Evolutionary conservation across 2,113 vertebrate species (phyloP).

Genomic region (Trogon melanurus): DNA sequence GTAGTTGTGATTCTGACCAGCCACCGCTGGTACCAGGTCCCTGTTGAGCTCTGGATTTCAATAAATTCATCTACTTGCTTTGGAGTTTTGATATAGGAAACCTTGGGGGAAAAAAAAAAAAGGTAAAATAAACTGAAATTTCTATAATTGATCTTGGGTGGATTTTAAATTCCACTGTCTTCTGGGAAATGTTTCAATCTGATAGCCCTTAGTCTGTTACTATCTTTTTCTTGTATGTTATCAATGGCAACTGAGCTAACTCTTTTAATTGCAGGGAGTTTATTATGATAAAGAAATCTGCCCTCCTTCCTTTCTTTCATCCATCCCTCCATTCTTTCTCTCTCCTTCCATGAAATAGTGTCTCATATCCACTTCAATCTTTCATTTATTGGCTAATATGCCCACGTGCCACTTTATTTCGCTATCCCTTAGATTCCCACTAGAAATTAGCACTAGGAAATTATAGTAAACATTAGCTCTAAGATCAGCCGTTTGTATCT

Average conservation of each 20-base stretch:
- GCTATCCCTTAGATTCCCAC: background rate
- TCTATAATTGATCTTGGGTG: background rate
- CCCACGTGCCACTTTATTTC: background rate
- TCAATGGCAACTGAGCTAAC: background rate
- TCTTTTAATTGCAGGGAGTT: background rate
- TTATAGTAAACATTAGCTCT: background rate
- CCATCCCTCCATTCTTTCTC: background rate
- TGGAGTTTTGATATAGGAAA: constrained; percentile 93
- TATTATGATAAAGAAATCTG: background rate
- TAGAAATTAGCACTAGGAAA: background rate
- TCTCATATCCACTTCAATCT: background rate
- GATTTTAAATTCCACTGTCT: background rate
- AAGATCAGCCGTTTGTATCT: background rate
- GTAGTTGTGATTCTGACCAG: constrained; percentile 85
- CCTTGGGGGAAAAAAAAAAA: constrained; percentile 68
- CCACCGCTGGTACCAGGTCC: constrained; percentile 91
- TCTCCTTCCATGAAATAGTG: background rate
- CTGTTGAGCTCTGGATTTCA: constrained; percentile 93
- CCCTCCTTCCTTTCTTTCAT: background rate
- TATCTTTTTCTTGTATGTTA: background rate
- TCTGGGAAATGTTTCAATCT: background rate
- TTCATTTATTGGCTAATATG: background rate
- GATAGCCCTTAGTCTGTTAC: background rate
- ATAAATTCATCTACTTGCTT: constrained; percentile 95
- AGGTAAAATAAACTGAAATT: background rate